phyloP scores from a whole-genome alignment of 64 coral and sea anemone species.

The Acropora yongei region DNA sequence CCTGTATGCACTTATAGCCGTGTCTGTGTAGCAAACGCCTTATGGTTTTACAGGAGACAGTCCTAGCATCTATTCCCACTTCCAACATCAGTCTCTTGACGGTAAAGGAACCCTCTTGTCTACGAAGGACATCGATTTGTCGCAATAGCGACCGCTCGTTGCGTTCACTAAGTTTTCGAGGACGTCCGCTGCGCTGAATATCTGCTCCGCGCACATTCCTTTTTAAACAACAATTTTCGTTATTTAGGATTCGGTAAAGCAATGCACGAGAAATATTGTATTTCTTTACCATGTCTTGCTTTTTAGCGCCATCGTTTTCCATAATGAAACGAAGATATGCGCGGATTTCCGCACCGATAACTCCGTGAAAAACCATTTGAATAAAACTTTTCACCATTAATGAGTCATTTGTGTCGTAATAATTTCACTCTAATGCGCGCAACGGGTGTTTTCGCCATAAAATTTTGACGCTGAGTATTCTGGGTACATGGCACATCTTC shows the following conservation, averaged over 20 bases:
- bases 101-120: neutral
- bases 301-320: conserved; percentile 44
- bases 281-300: conserved; percentile 16
- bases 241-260: neutral
- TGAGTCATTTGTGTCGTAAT: conserved; percentile 37
- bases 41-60: neutral
- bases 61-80: neutral
- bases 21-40: neutral
- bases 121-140: conserved; percentile 1
- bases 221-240: neutral
- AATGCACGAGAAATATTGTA: conserved; percentile 21
- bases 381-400: conserved; percentile 24
- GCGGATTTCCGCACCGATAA: conserved; percentile 18
- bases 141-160: conserved; percentile 21
- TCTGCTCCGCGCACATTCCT: neutral
- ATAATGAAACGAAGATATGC: conserved; percentile 41
- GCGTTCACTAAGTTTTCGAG: conserved; percentile 38
- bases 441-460: conserved; percentile 2
- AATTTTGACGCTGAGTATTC: conserved; percentile 24
- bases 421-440: conserved; percentile 19
- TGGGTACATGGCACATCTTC: conserved; percentile 16
- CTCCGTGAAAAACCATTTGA: conserved; percentile 38
- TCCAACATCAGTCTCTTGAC: neutral
- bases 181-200: neutral
- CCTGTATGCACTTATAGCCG: conserved; percentile 29